Evolutionary conservation across 2,113 vertebrate genomes (phyloP).

Genomic region (Varanus komodoensis): DNA sequence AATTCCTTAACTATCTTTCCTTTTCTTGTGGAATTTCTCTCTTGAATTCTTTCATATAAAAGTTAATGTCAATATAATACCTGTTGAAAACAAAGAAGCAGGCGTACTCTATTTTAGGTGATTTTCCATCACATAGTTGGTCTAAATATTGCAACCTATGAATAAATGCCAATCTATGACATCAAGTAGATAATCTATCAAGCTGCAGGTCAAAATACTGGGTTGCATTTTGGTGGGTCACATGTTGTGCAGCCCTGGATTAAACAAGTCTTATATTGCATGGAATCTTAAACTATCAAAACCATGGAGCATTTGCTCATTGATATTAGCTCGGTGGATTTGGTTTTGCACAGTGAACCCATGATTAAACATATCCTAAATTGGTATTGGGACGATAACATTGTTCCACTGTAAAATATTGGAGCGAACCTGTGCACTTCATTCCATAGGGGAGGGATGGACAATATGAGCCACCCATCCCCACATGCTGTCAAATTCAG

Average conservation of each 20-base stretch:
- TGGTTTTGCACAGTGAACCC: neutral
- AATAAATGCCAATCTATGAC: too few relatives aligned
- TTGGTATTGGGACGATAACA: neutral
- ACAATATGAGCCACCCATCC: too few relatives aligned
- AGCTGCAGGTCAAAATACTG: neutral
- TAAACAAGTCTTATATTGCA: neutral
- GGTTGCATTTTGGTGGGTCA: neutral
- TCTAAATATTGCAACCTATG: neutral
- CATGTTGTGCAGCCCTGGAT: neutral
- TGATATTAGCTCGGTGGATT: neutral
- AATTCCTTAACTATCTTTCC: neutral
- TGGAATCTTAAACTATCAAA: neutral
- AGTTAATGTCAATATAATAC: too few relatives aligned
- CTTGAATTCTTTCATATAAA: neutral
- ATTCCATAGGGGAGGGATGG: neutral
- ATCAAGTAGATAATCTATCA: neutral
- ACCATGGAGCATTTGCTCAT: neutral
- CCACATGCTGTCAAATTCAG: too few relatives aligned
- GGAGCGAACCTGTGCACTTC: neutral
- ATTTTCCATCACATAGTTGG: neutral
- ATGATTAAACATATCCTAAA: neutral
- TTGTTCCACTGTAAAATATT: neutral
- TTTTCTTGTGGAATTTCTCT: neutral
- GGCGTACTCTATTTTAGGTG: neutral
- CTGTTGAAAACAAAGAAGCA: neutral